Evolutionary conservation across 2,113 vertebrate species (phyloP).

Genomic region (Hippolais icterina): DNA sequence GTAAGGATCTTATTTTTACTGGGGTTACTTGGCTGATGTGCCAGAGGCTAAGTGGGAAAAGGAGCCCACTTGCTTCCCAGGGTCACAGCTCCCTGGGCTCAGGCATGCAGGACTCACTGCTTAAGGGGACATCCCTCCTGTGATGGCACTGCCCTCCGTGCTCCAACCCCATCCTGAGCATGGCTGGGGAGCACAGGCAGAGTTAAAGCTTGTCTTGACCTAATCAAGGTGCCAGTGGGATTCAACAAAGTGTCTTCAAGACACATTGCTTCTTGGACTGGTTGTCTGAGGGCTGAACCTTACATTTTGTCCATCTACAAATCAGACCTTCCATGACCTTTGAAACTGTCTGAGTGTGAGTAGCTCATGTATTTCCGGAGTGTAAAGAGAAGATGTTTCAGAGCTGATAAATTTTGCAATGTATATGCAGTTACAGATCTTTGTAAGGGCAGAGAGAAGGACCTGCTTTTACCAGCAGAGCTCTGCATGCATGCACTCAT

Average conservation of each 20-base stretch:
- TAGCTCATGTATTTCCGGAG: not conserved
- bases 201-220: not conserved
- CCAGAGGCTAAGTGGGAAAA: not conserved
- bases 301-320: not conserved
- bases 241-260: not conserved
- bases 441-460: not conserved
- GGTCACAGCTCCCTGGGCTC: not conserved
- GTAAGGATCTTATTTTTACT: not conserved
- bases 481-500: not conserved
- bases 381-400: not conserved
- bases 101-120: not conserved
- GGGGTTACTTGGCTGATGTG: not conserved
- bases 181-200: not conserved
- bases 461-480: not conserved
- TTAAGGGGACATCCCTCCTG: not conserved
- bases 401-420: not conserved
- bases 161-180: fast-evolving
- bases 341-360: not conserved
- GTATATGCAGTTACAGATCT: not conserved
- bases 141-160: fast-evolving
- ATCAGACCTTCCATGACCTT: not conserved
- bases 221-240: not conserved
- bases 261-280: not conserved
- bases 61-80: not conserved
- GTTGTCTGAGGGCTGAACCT: not conserved